Evolutionary conservation across 2,113 vertebrate genomes (phyloP).

Genomic region (Sceloporus undulatus): DNA sequence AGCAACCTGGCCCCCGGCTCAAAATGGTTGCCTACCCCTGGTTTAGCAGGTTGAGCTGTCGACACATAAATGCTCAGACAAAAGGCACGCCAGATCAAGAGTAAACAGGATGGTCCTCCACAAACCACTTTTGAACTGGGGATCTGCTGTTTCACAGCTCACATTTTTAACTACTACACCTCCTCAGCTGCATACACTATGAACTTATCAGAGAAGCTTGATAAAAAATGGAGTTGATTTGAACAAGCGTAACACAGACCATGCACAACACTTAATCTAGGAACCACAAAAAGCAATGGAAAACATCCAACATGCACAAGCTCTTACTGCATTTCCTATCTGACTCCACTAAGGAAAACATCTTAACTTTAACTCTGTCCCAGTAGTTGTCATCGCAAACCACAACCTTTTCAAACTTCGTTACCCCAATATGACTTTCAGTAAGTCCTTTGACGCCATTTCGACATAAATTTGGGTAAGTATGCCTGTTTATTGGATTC

Average conservation of each 20-base stretch:
- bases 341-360: neutral
- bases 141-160: neutral
- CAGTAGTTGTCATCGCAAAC: neutral
- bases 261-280: neutral
- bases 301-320: neutral
- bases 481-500: conserved; percentile 29
- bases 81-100: neutral
- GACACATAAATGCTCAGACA: neutral
- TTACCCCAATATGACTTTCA: conserved; percentile 13
- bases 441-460: conserved; percentile 14
- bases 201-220: neutral
- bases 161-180: no score
- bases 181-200: neutral
- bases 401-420: neutral
- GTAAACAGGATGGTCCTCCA: neutral
- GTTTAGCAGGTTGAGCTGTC: neutral
- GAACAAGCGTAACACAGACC: neutral
- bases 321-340: neutral
- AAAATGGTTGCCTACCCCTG: no score
- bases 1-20: no score
- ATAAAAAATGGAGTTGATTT: neutral
- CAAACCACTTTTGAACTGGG: neutral
- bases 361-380: neutral
- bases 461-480: conserved; percentile 37
- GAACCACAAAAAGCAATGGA: neutral